A percentile compares a stretch with the other conserved stretches of the same genome.
phyloP scores from a whole-genome alignment of 2,113 vertebrate species.

The Syngnathus scovelli region DNA sequence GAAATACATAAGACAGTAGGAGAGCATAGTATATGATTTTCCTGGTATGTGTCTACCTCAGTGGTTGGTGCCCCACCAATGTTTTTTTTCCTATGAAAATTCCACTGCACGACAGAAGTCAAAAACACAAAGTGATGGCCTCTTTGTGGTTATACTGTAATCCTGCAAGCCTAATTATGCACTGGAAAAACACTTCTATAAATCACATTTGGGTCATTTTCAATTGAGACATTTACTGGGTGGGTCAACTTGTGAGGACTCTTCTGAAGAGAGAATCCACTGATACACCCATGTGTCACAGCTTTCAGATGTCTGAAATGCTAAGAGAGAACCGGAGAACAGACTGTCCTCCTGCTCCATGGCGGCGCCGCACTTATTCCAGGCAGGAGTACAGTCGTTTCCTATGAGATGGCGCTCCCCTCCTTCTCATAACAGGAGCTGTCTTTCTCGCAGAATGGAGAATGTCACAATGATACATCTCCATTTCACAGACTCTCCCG shows the following conservation, averaged over 20 bases:
- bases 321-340: conserved; percentile 39
- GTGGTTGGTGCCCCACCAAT: not conserved
- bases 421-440: conserved; percentile 51
- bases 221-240: not conserved
- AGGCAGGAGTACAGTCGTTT: conserved; percentile 14
- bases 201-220: conserved; percentile 1
- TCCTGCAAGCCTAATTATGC: conserved; percentile 4
- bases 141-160: conserved; percentile 13
- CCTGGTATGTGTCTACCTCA: not conserved
- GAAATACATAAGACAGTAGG: not conserved
- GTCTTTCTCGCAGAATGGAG: conserved; percentile 42
- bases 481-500: conserved; percentile 47
- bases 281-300: conserved; percentile 21
- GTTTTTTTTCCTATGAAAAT: not conserved
- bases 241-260: not conserved
- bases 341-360: conserved; percentile 24
- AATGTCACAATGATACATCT: conserved; percentile 55
- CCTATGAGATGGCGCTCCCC: conserved; percentile 33
- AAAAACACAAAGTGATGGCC: conserved; percentile 11
- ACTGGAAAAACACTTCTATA: not conserved
- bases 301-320: conserved; percentile 27
- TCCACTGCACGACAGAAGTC: conserved; percentile 2
- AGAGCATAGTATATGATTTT: not conserved
- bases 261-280: conserved; percentile 1
- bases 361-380: not conserved